Evolutionary conservation across 2,888 invertebrate species (phyloP).

Genomic region (Oeneis ivallda): DNA sequence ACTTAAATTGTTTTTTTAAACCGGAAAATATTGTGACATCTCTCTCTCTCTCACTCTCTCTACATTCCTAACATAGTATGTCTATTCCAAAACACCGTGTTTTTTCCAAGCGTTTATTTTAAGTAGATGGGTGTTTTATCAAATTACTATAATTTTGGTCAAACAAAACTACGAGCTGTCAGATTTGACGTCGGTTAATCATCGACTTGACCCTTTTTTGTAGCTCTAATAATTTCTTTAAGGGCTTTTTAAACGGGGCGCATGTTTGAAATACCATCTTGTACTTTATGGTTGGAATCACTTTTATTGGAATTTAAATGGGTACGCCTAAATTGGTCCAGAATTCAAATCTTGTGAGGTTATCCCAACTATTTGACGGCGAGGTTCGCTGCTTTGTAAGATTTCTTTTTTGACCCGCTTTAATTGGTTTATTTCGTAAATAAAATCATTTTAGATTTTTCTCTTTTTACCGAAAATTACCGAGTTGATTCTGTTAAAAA

Average conservation of each 20-base stretch:
- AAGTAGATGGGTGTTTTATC: constrained; percentile 77
- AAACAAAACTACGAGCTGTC: constrained; percentile 79
- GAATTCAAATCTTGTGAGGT: constrained; percentile 43
- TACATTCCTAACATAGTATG: constrained; percentile 61
- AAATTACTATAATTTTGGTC: constrained; percentile 80
- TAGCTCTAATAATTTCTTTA: constrained; percentile 76
- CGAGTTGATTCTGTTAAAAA: not conserved
- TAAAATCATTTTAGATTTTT: constrained; percentile 22
- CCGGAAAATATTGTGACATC: too few relatives aligned
- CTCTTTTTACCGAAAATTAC: constrained; percentile 1
- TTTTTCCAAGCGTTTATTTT: constrained; percentile 67
- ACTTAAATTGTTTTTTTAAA: too few relatives aligned
- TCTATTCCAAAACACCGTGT: constrained; percentile 60
- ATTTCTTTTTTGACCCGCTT: constrained; percentile 16
- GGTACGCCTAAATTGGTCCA: constrained; percentile 63
- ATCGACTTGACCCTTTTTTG: constrained; percentile 74
- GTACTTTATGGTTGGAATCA: constrained; percentile 71
- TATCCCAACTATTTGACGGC: constrained; percentile 28
- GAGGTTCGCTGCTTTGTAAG: constrained; percentile 17
- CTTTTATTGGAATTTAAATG: constrained; percentile 74
- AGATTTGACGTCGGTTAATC: constrained; percentile 79
- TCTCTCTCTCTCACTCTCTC: constrained; percentile 29
- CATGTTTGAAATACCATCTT: constrained; percentile 73
- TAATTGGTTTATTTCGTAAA: constrained; percentile 24
- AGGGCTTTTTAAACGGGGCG: constrained; percentile 75